Conservation (phyloP, 2,113 vertebrate species). For the Egretta garzetta region DNA sequence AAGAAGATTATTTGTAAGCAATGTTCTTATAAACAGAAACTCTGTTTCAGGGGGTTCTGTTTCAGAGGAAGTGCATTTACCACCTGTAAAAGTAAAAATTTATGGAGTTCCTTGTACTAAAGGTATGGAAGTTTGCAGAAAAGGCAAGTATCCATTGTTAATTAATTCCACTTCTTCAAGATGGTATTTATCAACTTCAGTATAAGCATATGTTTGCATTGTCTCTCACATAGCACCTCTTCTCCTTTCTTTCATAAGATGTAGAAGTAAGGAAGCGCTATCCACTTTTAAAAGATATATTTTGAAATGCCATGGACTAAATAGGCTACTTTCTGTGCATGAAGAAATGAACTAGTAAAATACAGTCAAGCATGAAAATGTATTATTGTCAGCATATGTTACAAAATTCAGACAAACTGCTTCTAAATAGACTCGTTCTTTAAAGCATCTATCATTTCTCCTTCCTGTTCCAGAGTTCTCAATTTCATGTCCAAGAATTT, state of each 20-base stretch:
- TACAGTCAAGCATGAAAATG: background rate
- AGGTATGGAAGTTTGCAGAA: background rate
- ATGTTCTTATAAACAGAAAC: background rate
- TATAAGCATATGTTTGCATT: background rate
- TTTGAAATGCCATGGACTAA: background rate
- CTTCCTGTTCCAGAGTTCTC: constrained; percentile 36
- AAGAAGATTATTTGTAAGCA: background rate
- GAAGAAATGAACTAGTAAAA: background rate
- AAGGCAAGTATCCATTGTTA: background rate
- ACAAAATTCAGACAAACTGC: constrained; percentile 31
- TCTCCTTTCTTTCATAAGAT: background rate
- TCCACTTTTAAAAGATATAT: background rate
- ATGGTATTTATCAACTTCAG: background rate
- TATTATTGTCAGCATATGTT: background rate
- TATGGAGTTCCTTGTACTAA: background rate
- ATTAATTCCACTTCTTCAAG: background rate
- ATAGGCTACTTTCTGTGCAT: background rate
- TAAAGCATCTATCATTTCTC: constrained; percentile 27
- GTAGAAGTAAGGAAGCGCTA: background rate
- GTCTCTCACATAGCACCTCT: background rate
- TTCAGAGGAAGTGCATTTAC: background rate
- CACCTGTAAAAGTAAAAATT: background rate
- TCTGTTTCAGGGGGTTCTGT: background rate
- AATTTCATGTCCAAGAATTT: constrained; percentile 40
- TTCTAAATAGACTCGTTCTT: constrained; percentile 25